These are phyloP conservation scores for Melanotus villosus DNA, from an alignment of 2,888 invertebrate genomes.

Conservation along the genomic window DNA sequence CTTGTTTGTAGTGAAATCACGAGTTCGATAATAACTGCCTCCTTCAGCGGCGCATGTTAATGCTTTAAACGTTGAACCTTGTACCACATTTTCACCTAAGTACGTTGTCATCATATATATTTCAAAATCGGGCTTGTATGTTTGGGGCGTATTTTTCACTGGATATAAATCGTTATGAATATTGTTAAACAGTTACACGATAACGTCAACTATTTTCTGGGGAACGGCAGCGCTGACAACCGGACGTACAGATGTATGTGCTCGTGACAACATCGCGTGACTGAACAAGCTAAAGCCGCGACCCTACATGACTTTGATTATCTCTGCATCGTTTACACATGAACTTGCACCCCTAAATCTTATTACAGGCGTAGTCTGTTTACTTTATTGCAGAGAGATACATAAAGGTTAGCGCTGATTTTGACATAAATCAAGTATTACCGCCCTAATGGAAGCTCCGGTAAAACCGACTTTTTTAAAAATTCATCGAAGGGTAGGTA, in stretches of 20 bases:
- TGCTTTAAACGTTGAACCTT: not conserved
- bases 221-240: constrained; percentile 57
- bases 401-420: constrained; percentile 31
- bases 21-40: constrained; percentile 8
- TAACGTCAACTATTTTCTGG: constrained; percentile 38
- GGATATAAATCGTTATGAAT: constrained; percentile 39
- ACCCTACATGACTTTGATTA: constrained; percentile 55
- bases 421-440: constrained; percentile 26
- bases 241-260: constrained; percentile 59
- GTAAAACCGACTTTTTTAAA: too few species aligned
- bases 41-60: constrained; percentile 15
- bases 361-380: constrained; percentile 37
- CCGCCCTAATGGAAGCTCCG: not conserved
- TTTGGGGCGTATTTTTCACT: not conserved
- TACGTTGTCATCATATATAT: not conserved
- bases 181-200: constrained; percentile 37
- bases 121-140: too few species aligned
- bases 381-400: constrained; percentile 37
- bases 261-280: constrained; percentile 61
- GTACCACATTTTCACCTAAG: not conserved
- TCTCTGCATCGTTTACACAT: constrained; percentile 58
- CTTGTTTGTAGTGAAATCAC: constrained; percentile 11
- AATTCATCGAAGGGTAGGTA: not conserved
- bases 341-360: constrained; percentile 51
- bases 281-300: constrained; percentile 52